Base-by-base conservation (phyloP, 2,888 invertebrate genomes). In the Zootermopsis nevadensis region DNA sequence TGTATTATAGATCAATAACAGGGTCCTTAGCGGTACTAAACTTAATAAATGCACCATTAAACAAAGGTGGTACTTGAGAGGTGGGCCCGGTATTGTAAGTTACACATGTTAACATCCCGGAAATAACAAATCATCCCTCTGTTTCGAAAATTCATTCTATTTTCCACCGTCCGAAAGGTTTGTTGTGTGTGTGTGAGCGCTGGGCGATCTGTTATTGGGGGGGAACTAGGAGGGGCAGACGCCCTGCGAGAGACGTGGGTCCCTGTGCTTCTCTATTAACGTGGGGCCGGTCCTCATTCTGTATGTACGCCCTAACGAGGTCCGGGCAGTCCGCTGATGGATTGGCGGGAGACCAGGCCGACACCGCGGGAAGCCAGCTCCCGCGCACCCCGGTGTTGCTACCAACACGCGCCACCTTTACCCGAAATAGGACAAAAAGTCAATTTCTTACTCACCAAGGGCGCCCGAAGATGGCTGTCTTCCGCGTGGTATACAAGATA, bases 21-120 rank as follows among this genome's bases (percentile, higher is more conserved):
- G 12, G 12, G 12, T 42, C 38, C 38, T 1, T 38, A 6, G 7
- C 7, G 7, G 1, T 42, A 42, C 15, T 42, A 42, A 42, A 2
- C 83, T 89, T 30, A 67, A 67, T 67, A 67, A 67, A 30, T 67
- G 31, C 8, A 67, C 1, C 6, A 67, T 30, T 66, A 30, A 67
- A 67, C 12, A 31, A 30, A 1, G 1, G 67, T 27, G 30, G 31
- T 27, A 30, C 30, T 7, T 90, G 1, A 90, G 91, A 60, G 87
- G 89, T 38, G 88, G 90, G 90, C 84, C 53, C 19, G 38, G 53
- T 55, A 77, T 33, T 80, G 27, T 60, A 42, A 80, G 53, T 74
- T 90, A 91, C 30, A 31, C 30, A 3, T 67, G 30, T 1, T 8
- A 91, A 91, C 91, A 91, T 90, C 48, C 55, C 22, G 1, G 0